A percentile compares a stretch with the other conserved stretches of the same genome.
Conservation (phyloP, 2,113 vertebrate genomes). For the Rhynchomys soricoides region DNA sequence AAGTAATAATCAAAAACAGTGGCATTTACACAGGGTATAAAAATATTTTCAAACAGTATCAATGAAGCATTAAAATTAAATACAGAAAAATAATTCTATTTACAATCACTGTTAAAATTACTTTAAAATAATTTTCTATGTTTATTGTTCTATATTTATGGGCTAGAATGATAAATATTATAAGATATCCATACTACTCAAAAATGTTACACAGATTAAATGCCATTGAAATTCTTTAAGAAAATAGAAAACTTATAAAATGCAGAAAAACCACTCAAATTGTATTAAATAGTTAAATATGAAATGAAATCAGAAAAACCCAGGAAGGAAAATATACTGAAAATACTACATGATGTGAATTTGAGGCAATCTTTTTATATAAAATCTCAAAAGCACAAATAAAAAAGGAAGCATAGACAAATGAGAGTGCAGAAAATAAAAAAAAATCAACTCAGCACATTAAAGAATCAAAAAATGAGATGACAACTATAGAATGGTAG, state of each 20-base stretch:
- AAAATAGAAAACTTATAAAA: not conserved
- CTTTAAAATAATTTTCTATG: not conserved
- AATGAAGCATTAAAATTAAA: not conserved
- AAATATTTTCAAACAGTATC: not conserved
- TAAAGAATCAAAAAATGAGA: not conserved
- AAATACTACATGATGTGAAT: not conserved
- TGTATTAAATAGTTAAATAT: not conserved
- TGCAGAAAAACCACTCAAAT: not conserved
- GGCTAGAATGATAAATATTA: not conserved
- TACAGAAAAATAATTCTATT: not conserved
- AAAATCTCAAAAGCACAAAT: not conserved
- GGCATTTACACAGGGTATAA: not conserved
- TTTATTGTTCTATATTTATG: not conserved
- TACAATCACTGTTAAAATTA: not conserved
- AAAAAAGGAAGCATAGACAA: not conserved
- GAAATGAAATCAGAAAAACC: not conserved
- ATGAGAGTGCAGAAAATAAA: not conserved
- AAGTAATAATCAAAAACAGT: not conserved
- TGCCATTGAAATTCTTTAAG: not conserved
- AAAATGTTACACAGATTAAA: not conserved
- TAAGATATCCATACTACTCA: not conserved
- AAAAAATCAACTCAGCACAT: not conserved
- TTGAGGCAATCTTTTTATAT: not conserved
- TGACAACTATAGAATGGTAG: not conserved
- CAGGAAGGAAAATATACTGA: not conserved